Evolutionary conservation across 2,888 invertebrate species (phyloP).

Genomic region (Drosophila borealis): DNA sequence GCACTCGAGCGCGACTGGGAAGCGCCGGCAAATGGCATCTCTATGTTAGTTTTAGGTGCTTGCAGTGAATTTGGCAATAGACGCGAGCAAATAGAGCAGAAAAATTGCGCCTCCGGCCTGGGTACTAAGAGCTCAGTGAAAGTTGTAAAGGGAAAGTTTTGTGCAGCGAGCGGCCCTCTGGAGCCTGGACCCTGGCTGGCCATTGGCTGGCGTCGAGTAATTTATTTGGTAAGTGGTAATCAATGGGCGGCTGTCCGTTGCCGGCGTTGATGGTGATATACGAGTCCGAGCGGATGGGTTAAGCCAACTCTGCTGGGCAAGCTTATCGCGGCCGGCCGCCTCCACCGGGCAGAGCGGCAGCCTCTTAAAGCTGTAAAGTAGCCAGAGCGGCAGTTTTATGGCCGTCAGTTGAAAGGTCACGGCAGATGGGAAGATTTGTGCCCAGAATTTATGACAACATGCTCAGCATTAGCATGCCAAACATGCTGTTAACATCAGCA

Average conservation of each 20-base stretch:
- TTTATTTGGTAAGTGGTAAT: conserved; percentile 77
- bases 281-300: conserved; percentile 58
- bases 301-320: conserved; percentile 41
- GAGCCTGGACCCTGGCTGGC: background rate
- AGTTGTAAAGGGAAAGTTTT: conserved; percentile 69
- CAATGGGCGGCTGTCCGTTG: conserved; percentile 68
- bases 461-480: conserved; percentile 62
- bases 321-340: conserved; percentile 61
- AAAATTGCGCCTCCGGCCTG: conserved; percentile 67
- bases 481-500: conserved; percentile 75
- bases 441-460: conserved; percentile 60
- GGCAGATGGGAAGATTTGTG: conserved; percentile 72
- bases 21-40: conserved; percentile 68
- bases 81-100: conserved; percentile 75
- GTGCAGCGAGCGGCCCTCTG: background rate
- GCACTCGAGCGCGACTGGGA: conserved; percentile 56
- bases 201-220: conserved; percentile 48
- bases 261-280: conserved; percentile 59
- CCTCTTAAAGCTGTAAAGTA: conserved; percentile 65
- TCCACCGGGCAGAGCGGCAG: background rate
- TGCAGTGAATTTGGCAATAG: conserved; percentile 73
- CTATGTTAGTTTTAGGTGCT: conserved; percentile 67
- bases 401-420: conserved; percentile 75
- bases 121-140: conserved; percentile 49
- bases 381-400: conserved; percentile 69